Evolutionary conservation across 2,113 vertebrate genomes (phyloP), one percentile per base, ranked within the genome.

Genomic region (Colius striatus): DNA sequence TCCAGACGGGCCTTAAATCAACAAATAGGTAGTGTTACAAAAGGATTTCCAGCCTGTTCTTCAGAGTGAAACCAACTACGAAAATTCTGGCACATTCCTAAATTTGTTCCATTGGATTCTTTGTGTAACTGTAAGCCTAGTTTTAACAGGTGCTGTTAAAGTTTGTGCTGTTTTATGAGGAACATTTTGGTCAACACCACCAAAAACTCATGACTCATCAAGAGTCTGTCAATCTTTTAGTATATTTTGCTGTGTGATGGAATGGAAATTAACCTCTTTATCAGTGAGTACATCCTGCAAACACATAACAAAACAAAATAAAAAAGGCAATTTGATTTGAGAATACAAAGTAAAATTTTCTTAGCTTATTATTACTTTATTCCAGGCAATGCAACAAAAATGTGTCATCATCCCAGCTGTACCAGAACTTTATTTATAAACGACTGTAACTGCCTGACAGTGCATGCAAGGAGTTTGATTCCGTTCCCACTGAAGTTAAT

Each of bases 311-410:
- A 79, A 83, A 71, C 25, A 62, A 80, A 55, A 63, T 4, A 0
- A 57, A 86, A 77, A 86, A 36, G 26, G 4, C 17, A 6, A 3
- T 55, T 94, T 72, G 11, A 77, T 86, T 80, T 88, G 30, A 84
- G 29, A 85, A 74, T 84, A 72, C 34, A 72, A 92, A 89, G 58
- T 50, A 90, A 90, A 63, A 75, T 61, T 57, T 89, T 76, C 67
- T 36, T 82, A 91, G 50, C 14, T 91, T 71, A 80, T 51, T 97
- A 76, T 81, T 89, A 75, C 47, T 95, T 95, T 73, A 89, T 92
- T 87, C 68, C 65, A 93, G 38, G 63, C 41, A 94, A 51, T 36
- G 34, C 38, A 86, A 82, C 47, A 95, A 89, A 97, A 95, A 94
- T 70, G 63, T 85, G 57, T 89, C 84, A 92, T 92, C 47, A 51